Conservation (phyloP, 2,113 vertebrate genomes). For the Eira barbara region DNA sequence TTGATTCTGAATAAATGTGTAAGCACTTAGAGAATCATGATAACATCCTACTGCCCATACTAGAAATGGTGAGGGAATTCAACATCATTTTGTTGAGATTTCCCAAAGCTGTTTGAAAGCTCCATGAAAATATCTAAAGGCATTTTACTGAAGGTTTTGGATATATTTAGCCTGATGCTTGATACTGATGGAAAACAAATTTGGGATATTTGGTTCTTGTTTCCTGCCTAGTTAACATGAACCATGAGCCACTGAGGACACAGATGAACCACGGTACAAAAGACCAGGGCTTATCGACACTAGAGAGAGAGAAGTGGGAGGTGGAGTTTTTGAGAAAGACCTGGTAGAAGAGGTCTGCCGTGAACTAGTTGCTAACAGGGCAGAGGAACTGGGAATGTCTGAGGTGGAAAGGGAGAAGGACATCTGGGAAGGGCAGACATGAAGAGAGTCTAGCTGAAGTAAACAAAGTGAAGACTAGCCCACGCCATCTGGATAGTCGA, state of each 20-base stretch:
- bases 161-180: not conserved
- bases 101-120: not conserved
- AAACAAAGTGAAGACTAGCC: not conserved
- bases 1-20: not conserved
- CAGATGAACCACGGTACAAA: not conserved
- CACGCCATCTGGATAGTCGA: not conserved
- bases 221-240: not conserved
- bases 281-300: not conserved
- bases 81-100: constrained; percentile 3
- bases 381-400: not conserved
- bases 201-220: not conserved
- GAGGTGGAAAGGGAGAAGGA: not conserved
- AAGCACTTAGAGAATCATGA: not conserved
- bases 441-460: not conserved
- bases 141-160: not conserved
- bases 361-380: not conserved
- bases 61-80: not conserved
- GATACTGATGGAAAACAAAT: not conserved
- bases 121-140: not conserved
- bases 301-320: not conserved
- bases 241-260: not conserved
- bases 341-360: not conserved
- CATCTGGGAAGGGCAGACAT: not conserved
- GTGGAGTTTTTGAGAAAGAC: not conserved
- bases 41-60: not conserved